Percentiles rank a stretch among this genome's conserved stretches.
phyloP scores from a whole-genome alignment of 1,140 invertebrate genomes.

The Stenopsyche tienmushanensis region DNA sequence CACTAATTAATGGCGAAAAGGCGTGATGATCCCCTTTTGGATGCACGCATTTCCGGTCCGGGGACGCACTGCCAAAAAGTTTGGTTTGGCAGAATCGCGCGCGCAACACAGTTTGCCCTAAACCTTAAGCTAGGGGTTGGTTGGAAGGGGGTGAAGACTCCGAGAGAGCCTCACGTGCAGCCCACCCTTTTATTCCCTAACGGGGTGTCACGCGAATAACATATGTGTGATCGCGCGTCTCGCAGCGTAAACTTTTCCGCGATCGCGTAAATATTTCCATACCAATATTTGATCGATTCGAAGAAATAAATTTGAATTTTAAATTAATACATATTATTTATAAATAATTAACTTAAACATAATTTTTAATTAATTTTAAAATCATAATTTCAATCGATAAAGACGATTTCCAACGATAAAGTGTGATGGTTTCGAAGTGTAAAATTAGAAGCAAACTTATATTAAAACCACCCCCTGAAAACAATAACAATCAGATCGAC shows the following conservation, averaged over 20 bases:
- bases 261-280: neutral
- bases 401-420: too few relatives aligned
- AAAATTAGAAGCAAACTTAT: constrained; percentile 36
- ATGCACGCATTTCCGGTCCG: too few relatives aligned
- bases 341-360: neutral
- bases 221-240: constrained; percentile 22
- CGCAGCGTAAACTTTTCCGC: neutral
- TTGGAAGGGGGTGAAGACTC: neutral
- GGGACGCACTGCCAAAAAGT: too few relatives aligned
- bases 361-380: constrained; percentile 2
- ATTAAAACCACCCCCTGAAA: constrained; percentile 37
- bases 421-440: constrained; percentile 37
- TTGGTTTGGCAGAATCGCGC: too few relatives aligned
- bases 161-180: constrained; percentile 3
- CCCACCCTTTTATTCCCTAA: constrained; percentile 41
- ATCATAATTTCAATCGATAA: constrained; percentile 1
- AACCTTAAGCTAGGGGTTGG: too few relatives aligned
- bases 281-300: neutral
- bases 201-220: constrained; percentile 37
- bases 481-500: constrained; percentile 37
- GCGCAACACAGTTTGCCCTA: neutral
- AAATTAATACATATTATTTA: neutral
- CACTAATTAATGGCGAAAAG: too few relatives aligned
- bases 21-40: too few relatives aligned
- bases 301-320: too few relatives aligned